phyloP scores from a whole-genome alignment of 2,888 invertebrate genomes.

The Serripes groenlandicus region DNA sequence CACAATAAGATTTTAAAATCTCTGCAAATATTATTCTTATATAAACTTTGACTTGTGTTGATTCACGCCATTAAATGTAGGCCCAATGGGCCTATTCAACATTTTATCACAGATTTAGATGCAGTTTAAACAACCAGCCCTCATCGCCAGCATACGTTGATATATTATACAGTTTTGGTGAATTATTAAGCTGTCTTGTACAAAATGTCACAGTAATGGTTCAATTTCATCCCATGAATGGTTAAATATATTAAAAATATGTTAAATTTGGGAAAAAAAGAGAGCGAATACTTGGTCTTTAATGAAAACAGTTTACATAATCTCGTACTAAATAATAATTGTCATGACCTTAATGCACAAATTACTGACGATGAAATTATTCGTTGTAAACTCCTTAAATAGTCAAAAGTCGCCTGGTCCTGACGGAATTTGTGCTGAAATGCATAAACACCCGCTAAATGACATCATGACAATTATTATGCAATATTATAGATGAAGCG shows the following conservation, averaged over 20 bases:
- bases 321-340: background rate
- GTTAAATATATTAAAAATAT: background rate
- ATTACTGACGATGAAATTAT: background rate
- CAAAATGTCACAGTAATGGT: background rate
- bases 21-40: too few relatives aligned
- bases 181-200: background rate
- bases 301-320: background rate
- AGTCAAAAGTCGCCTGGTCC: background rate
- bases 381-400: background rate
- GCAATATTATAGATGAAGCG: conserved; percentile 17
- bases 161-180: too few relatives aligned
- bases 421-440: background rate
- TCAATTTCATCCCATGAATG: background rate
- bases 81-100: too few relatives aligned
- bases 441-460: background rate
- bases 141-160: too few relatives aligned
- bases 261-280: background rate
- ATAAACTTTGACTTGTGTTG: too few relatives aligned
- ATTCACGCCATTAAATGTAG: too few relatives aligned
- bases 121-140: too few relatives aligned
- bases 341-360: background rate
- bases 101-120: too few relatives aligned
- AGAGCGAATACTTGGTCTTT: too few relatives aligned
- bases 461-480: background rate
- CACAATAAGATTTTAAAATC: too few relatives aligned